These are phyloP conservation scores for Nematostella vectensis DNA, from an alignment of 92 coral and sea anemone species.

Conservation along the genomic window DNA sequence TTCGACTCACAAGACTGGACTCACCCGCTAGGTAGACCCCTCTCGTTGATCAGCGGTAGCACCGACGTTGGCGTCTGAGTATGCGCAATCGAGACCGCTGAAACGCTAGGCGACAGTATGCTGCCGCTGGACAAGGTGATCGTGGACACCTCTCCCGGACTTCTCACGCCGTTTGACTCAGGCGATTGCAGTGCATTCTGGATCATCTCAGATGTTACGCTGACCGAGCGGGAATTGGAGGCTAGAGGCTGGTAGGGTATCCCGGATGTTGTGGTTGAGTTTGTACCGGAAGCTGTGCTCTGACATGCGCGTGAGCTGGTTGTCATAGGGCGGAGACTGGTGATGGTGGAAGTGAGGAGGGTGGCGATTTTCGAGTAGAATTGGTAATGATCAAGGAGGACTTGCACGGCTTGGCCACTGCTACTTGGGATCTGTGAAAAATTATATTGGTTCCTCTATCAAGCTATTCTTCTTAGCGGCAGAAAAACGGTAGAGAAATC, in stretches of 20 bases:
- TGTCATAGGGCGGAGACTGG: slow-evolving; percentile 31
- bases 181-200: slow-evolving; percentile 33
- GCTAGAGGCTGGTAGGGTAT: slow-evolving; percentile 85
- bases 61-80: slow-evolving; percentile 55
- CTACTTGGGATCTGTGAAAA: slow-evolving; percentile 38
- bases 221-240: slow-evolving; percentile 65
- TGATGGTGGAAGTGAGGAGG: slow-evolving; percentile 41
- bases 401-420: slow-evolving; percentile 11
- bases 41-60: slow-evolving; percentile 67
- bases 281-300: slow-evolving; percentile 66
- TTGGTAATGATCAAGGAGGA: slow-evolving; percentile 66
- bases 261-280: slow-evolving; percentile 58
- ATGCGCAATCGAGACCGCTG: slow-evolving; percentile 25
- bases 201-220: slow-evolving; percentile 60
- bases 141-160: slow-evolving; percentile 45
- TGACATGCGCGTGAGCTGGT: slow-evolving; percentile 81
- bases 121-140: slow-evolving; percentile 43
- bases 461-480: too few species aligned
- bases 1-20: too few species aligned
- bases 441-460: too few species aligned
- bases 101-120: slow-evolving; percentile 38
- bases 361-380: slow-evolving; percentile 60
- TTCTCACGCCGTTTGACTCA: slow-evolving; percentile 34
- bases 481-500: too few species aligned
- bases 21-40: slow-evolving; percentile 87